Conservation (phyloP, 2,113 vertebrate genomes). For the Cathartes aura region DNA sequence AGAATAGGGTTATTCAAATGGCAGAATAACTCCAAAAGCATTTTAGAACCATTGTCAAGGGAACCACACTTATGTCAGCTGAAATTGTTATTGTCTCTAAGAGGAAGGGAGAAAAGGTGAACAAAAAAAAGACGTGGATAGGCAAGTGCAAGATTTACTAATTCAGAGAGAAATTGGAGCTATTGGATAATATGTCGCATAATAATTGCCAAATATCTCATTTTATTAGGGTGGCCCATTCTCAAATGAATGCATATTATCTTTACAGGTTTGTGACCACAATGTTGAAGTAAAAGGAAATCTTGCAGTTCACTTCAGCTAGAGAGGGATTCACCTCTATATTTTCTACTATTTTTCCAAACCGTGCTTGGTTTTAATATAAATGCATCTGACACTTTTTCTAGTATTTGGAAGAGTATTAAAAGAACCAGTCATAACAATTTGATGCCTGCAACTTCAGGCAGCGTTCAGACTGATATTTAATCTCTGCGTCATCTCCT, state of each 20-base stretch:
- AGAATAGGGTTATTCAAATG: not conserved
- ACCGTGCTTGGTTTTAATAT: not conserved
- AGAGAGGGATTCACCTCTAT: not conserved
- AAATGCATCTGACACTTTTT: not conserved
- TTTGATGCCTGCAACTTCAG: not conserved
- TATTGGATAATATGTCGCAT: not conserved
- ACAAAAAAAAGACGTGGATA: not conserved
- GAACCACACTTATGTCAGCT: not conserved
- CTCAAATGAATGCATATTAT: not conserved
- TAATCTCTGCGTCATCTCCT: not conserved
- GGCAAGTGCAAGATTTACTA: not conserved
- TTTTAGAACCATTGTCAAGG: not conserved
- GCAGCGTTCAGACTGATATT: not conserved
- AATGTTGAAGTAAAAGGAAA: not conserved
- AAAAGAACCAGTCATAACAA: not conserved
- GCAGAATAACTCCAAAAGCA: not conserved
- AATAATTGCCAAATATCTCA: not conserved
- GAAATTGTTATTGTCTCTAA: not conserved
- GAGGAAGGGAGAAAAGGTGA: not conserved
- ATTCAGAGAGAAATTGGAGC: not conserved
- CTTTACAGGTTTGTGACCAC: not conserved
- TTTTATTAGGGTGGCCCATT: not conserved
- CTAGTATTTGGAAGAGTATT: not conserved
- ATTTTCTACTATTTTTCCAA: not conserved
- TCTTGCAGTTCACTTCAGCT: not conserved